Evolutionary conservation across 2,888 invertebrate genomes (phyloP).

Genomic region (Drosophila algonquin): DNA sequence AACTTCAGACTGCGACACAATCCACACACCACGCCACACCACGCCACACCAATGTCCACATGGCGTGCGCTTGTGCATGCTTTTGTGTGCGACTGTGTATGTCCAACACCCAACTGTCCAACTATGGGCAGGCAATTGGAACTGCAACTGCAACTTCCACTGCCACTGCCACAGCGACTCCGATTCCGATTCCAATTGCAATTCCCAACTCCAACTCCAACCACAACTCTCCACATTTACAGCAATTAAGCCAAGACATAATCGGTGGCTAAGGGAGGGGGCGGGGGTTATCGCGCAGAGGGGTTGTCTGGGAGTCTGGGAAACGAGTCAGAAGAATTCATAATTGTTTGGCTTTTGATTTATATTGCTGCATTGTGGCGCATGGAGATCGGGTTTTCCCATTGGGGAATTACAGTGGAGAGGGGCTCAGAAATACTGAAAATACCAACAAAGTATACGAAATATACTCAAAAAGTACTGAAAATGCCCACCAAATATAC

Average conservation of each 20-base stretch:
- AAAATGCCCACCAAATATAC: too few species aligned
- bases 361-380: conserved; percentile 14
- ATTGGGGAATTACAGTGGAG: background rate
- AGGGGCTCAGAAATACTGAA: background rate
- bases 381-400: conserved; percentile 11
- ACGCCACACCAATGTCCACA: background rate
- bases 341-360: conserved; percentile 40
- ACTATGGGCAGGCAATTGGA: conserved; percentile 51
- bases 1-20: conserved; percentile 57
- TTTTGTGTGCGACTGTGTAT: conserved; percentile 25
- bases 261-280: conserved; percentile 16
- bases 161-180: conserved; percentile 16
- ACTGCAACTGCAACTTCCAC: conserved; percentile 39
- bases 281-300: background rate
- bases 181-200: background rate
- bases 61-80: conserved; percentile 1
- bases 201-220: conserved; percentile 24
- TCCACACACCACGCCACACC: conserved; percentile 20
- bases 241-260: conserved; percentile 52
- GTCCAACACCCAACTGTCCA: conserved; percentile 44
- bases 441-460: background rate
- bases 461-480: too few species aligned
- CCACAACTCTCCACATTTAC: conserved; percentile 27
- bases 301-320: conserved; percentile 22
- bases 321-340: conserved; percentile 32